Evolutionary conservation across 2,113 vertebrate genomes (phyloP).

Genomic region (Diadophis punctatus): DNA sequence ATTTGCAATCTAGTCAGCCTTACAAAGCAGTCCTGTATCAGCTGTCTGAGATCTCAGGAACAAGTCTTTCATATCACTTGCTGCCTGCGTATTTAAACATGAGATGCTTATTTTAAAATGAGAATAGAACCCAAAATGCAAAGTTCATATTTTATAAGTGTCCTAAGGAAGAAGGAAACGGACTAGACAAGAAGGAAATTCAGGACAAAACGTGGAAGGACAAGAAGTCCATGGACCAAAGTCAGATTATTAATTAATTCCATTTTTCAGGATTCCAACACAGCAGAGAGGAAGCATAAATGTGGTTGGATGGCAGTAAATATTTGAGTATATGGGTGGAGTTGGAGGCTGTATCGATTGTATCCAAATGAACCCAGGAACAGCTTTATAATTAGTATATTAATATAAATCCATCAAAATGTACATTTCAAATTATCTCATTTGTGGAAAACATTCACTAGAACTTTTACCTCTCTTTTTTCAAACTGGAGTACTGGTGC

Average conservation of each 20-base stretch:
- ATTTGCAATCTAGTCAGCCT: neutral
- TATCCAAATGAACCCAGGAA: neutral
- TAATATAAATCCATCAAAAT: slow-evolving; percentile 2
- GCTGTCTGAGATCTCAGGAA: neutral
- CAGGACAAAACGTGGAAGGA: neutral
- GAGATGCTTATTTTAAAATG: neutral
- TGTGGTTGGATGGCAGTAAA: neutral
- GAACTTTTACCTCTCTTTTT: slow-evolving; percentile 30
- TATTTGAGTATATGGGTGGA: neutral
- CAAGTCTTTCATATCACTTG: neutral
- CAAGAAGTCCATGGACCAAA: neutral
- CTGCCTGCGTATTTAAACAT: neutral
- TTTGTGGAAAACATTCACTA: neutral
- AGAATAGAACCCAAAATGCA: neutral
- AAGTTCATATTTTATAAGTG: neutral
- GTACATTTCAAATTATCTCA: slow-evolving; percentile 24
- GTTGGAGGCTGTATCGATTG: neutral
- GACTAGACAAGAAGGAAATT: neutral
- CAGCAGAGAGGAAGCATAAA: neutral
- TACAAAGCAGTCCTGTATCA: neutral
- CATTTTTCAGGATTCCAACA: neutral
- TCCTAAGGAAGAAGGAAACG: neutral
- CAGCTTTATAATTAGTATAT: slow-evolving; percentile 1
- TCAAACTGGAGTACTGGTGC: neutral
- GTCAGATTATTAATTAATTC: neutral